A percentile compares a stretch with the other conserved stretches of the same genome.
phyloP scores from a whole-genome alignment of 2,797 vertebrate genomes.

The Poeciliopsis turneri region DNA sequence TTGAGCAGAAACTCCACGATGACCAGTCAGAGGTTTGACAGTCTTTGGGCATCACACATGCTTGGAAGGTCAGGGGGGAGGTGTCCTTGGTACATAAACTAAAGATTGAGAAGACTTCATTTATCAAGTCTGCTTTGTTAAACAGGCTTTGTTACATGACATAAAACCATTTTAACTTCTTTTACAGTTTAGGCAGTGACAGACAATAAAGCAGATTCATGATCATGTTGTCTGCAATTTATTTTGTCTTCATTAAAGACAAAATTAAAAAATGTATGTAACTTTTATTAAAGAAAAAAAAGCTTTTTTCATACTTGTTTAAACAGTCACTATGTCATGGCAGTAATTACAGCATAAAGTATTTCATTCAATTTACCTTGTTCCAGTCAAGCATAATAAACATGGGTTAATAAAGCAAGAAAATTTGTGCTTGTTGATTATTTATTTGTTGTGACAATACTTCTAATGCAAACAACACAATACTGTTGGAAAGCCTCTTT shows the following conservation, averaged over 20 bases:
- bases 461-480: background rate
- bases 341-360: too few relatives aligned
- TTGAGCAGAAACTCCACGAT: slow-evolving; percentile 88
- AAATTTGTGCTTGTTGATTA: background rate
- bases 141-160: background rate
- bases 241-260: background rate
- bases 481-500: background rate
- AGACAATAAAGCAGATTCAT: background rate
- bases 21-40: slow-evolving; percentile 90
- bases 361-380: background rate
- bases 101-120: slow-evolving; percentile 33
- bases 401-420: background rate
- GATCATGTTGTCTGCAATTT: background rate
- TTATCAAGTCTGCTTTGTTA: slow-evolving; percentile 4
- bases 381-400: background rate
- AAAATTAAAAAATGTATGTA: too few relatives aligned
- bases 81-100: slow-evolving; percentile 88
- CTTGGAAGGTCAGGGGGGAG: slow-evolving; percentile 82
- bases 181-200: slow-evolving; percentile 8
- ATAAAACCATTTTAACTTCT: slow-evolving; percentile 6
- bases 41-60: slow-evolving; percentile 89
- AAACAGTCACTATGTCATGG: too few relatives aligned
- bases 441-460: background rate
- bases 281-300: too few relatives aligned
- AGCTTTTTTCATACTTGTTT: too few relatives aligned